These are phyloP conservation scores for Melanotaenia parkinsoni DNA, from an alignment of 2,797 vertebrate species.

Conservation along the genomic window DNA sequence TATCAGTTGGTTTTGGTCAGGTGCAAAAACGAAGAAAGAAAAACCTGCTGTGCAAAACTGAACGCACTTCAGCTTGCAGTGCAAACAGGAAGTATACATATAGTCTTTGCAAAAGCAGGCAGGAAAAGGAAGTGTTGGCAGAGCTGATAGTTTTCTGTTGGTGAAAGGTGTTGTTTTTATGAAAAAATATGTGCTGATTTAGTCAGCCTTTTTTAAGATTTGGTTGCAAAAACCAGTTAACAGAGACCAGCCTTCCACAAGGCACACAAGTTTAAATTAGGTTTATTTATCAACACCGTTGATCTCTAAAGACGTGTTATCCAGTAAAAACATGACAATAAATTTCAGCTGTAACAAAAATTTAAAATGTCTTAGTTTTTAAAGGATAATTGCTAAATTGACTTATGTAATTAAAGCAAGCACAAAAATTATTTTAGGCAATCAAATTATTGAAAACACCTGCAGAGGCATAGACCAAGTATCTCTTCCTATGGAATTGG, in stretches of 20 bases:
- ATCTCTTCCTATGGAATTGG: not conserved
- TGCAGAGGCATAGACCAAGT: not conserved
- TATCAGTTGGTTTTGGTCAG: conserved; percentile 10
- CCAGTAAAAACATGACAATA: not conserved
- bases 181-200: not conserved
- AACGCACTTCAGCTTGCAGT: conserved; percentile 1
- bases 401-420: too few species aligned
- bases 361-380: not conserved
- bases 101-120: conserved; percentile 32
- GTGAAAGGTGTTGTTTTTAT: conserved; percentile 11
- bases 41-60: conserved; percentile 22
- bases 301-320: not conserved
- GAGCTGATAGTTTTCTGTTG: not conserved
- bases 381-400: not conserved
- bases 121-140: conserved; percentile 36
- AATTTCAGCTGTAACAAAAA: not conserved
- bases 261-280: too few species aligned
- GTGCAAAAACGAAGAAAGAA: conserved; percentile 26
- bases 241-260: not conserved
- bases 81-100: conserved; percentile 62
- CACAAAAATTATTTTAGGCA: too few species aligned
- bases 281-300: not conserved
- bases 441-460: too few species aligned
- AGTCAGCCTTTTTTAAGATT: not conserved
- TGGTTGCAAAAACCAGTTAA: not conserved